Evolutionary conservation across 2,113 vertebrate species (phyloP), one percentile per base, ranked within the genome.

Genomic region (Melospiza melodia): DNA sequence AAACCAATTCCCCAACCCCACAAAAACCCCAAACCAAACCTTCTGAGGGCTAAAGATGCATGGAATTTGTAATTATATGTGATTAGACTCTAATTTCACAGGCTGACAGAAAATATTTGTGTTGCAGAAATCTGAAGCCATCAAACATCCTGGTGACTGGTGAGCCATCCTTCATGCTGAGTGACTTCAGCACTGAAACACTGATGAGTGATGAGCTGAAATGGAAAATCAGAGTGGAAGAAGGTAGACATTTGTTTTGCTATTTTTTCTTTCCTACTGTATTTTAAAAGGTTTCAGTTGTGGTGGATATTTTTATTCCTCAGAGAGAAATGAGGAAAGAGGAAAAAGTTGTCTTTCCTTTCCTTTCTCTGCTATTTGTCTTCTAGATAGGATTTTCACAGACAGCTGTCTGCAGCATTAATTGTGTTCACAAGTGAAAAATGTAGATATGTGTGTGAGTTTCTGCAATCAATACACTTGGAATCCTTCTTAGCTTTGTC

Each of bases 71-170:
- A 28, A 63, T 49, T 88, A 14, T 7, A 1, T 61, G 10, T 61
- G 4, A 31, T 46, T 49, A 66, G 21, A 25, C 41, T 67, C 43
- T 55, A 22, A 58, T 35, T 35, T 91, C 59, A 35, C 48, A 67
- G 21, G 16, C 71, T 95, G 75, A 75, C 49, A 66, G 84, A 51
- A 51, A 77, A 51, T 24, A 15, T 65, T 91, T 93, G 24, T 90
- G 37, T 95, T 95, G 44, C 88, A 98, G 98, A 94, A 98, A 98
- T 93, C 88, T 99, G 85, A 99, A 98, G 91, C 98, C 98, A 25
- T 98, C 98, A 39, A 98, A 98, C 96, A 97, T 98, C 11, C 85
- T 97, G 49, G 67, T 98, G 27, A 91, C 81, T 72, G 78, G 65
- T 6, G 83, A 65, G 35, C 22, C 18, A 59, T 96, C 94, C 72